Base-by-base conservation (phyloP, 1,140 invertebrate genomes). In the Achatina immaculata region DNA sequence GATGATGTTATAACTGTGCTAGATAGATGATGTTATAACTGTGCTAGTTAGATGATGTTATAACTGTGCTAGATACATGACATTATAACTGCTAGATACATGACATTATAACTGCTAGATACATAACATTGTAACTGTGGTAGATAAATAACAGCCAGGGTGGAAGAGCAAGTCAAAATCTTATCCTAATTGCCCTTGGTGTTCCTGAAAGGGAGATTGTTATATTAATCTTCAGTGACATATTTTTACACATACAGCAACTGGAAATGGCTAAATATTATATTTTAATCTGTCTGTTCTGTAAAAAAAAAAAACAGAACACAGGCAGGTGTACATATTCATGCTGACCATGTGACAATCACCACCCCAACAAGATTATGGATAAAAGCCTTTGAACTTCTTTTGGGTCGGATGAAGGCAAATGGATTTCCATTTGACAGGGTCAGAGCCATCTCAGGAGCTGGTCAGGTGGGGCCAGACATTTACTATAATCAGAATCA, bases 351-450 rank as follows among this genome's bases (percentile, higher is more conserved):
- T 77, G 91, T 93, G 81, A 92, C 94, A n/a, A 94, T 96, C 62
- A 95, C 94, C 69, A 95, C 95, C 3, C 97, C 97, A 0, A 94
- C 96, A 0, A 90, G 96, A 2, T 96, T 99, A 95, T 99, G 97
- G 97, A 94, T 99, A 0, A 97, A 90, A 92, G 96, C 97, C 0
- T 88, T 99, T 36, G 98, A 99, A 88, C 94, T 98, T 90, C 92
- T 98, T 0, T 92, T 99, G 88, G 96, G 98, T 87, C 94, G 94
- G 84, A 92, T 99, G 24, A 93, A 95, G 66, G 93, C 83, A 31
- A 94, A 94, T 74, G 95, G 95, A 31, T 94, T 96, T 19, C 95
- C 97, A 90, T 96, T 98, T 86, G 94, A 93, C 40, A 94, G 94
- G 84, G 94, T 99, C 31, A 93, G 92, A 1, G 95, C 95, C n/a